These are phyloP conservation scores for Ancistrus triradiatus DNA, from an alignment of 2,113 vertebrate genomes.

Conservation along the genomic window DNA sequence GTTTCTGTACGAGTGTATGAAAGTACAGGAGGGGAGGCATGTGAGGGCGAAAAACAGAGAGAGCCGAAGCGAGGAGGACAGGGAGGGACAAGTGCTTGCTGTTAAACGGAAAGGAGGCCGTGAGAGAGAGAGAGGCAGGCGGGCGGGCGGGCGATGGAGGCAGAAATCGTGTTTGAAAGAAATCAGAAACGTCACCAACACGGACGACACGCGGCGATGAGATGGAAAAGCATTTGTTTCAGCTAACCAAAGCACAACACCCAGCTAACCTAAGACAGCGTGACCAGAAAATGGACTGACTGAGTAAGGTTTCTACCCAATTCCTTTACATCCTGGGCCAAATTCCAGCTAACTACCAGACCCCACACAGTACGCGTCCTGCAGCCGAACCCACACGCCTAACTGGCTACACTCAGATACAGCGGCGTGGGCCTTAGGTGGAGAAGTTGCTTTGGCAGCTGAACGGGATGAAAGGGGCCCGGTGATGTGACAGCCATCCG, in stretches of 20 bases:
- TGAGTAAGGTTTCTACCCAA: no score
- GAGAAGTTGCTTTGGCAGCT: slow-evolving; percentile 53
- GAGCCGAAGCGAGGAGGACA: slow-evolving; percentile 27
- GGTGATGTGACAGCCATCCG: slow-evolving; percentile 37
- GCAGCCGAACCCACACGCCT: slow-evolving; percentile 7
- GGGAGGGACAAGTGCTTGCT: slow-evolving; percentile 19
- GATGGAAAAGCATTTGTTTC: slow-evolving; percentile 48
- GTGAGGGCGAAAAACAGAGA: slow-evolving; percentile 47
- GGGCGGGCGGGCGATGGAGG: slow-evolving; percentile 37
- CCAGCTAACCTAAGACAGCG: slow-evolving; percentile 25
- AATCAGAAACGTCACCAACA: not conserved
- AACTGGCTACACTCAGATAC: slow-evolving; percentile 12
- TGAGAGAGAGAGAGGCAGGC: slow-evolving; percentile 23
- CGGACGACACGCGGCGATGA: slow-evolving; percentile 45
- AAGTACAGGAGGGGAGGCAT: slow-evolving; percentile 21
- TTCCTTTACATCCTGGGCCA: no score
- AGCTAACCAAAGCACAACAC: slow-evolving; percentile 53
- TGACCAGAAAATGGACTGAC: not conserved
- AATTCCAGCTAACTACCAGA: not conserved
- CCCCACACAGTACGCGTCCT: not conserved
- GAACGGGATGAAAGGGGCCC: slow-evolving; percentile 36
- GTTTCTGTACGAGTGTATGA: slow-evolving; percentile 7
- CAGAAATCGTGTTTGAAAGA: slow-evolving; percentile 45
- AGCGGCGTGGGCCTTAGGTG: not conserved
- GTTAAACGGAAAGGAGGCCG: not conserved